A percentile compares a stretch with the other conserved stretches of the same genome.
Conservation (phyloP, 2,888 invertebrate genomes). For the Arctia plantaginis region DNA sequence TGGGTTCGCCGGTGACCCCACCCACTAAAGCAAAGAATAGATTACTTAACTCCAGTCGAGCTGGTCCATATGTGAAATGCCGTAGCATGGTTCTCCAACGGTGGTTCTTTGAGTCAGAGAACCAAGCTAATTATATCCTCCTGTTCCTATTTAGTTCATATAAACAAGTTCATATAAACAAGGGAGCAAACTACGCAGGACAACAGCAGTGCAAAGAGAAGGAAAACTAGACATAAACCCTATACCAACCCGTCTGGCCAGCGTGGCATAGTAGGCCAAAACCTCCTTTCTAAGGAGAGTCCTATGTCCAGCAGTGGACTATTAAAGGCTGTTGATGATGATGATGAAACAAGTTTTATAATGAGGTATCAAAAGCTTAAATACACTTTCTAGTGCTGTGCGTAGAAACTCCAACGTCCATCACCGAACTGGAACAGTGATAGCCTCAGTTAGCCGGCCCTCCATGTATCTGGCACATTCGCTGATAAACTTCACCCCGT, state of each 20-base stretch:
- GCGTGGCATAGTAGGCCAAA: too few species aligned
- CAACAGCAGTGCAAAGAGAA: too few species aligned
- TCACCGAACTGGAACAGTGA: slow-evolving; percentile 25
- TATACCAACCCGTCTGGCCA: too few species aligned
- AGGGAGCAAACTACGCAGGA: too few species aligned
- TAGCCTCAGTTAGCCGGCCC: slow-evolving; percentile 26
- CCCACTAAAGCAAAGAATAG: rapidly evolving
- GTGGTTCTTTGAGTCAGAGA: neutral
- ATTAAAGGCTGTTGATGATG: too few species aligned
- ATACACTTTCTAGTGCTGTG: neutral
- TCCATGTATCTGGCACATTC: slow-evolving; percentile 52
- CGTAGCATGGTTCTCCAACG: neutral
- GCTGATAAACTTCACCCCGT: slow-evolving; percentile 62
- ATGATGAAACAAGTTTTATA: slow-evolving; percentile 7
- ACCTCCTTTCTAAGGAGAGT: too few species aligned
- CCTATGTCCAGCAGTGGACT: too few species aligned
- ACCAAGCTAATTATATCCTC: neutral
- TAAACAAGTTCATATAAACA: too few species aligned
- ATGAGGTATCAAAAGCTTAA: neutral
- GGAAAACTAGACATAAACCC: too few species aligned
- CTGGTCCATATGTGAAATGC: neutral
- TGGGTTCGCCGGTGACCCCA: neutral
- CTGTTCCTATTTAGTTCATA: neutral
- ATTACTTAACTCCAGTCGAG: neutral
- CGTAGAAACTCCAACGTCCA: slow-evolving; percentile 16